Percentiles rank a stretch among this genome's conserved stretches.
Conservation (phyloP, 2,797 vertebrate genomes). For the Syngnathus acus region DNA sequence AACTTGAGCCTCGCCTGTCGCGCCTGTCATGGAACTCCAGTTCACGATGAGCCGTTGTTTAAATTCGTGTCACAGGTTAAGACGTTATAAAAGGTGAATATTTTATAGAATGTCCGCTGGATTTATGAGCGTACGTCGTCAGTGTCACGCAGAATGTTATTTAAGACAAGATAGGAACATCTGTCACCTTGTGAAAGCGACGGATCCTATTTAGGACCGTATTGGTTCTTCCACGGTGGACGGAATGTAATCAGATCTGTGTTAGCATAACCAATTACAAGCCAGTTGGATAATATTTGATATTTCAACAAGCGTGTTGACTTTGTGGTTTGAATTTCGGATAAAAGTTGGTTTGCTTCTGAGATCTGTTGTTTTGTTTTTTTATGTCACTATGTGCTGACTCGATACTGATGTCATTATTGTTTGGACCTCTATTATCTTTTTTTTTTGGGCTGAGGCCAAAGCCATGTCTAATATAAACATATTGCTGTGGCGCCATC, state of each 20-base stretch:
- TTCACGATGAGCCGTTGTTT: conserved; percentile 20
- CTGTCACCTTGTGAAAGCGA: neutral
- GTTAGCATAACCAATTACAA: neutral
- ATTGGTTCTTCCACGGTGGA: neutral
- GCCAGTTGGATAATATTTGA: neutral
- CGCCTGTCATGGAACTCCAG: neutral
- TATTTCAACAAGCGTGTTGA: no score
- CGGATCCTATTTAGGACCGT: neutral
- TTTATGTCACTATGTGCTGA: no score
- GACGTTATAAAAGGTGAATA: neutral
- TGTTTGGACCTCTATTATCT: no score
- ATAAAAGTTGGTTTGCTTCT: no score
- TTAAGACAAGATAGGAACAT: neutral
- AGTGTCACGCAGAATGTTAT: neutral
- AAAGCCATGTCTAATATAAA: no score
- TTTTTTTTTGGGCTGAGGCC: no score
- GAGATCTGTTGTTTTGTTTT: no score
- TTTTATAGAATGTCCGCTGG: conserved; percentile 13
- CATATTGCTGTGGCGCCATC: neutral
- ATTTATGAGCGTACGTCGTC: conserved; percentile 7
- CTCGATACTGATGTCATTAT: no score
- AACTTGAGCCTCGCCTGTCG: conserved; percentile 24
- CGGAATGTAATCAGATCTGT: neutral
- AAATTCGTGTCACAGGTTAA: conserved; percentile 4
- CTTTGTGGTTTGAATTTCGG: no score